Evolutionary conservation across 2,113 vertebrate species (phyloP).

Genomic region (Austrofundulus limnaeus): DNA sequence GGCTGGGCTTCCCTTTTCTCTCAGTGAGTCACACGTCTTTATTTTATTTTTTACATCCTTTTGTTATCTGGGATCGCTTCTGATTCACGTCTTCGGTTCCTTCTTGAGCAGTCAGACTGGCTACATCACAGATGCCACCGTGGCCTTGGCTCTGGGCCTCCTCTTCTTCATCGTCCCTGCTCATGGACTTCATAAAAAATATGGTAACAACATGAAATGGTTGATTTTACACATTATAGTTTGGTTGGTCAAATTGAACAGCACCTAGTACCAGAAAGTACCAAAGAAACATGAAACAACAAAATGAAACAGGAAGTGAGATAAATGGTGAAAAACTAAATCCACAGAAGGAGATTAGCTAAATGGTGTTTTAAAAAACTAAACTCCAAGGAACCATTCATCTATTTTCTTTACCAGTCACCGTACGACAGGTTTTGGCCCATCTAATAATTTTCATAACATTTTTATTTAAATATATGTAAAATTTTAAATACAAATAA

Average conservation of each 20-base stretch:
- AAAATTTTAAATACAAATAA: too few species aligned
- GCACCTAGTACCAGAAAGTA: neutral
- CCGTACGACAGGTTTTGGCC: too few species aligned
- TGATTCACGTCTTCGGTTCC: neutral
- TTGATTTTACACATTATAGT: neutral
- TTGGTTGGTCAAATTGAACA: neutral
- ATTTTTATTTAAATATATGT: too few species aligned
- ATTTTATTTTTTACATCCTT: neutral
- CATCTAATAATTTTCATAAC: too few species aligned
- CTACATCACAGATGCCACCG: slow-evolving; percentile 87
- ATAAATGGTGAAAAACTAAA: too few species aligned
- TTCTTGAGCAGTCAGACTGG: slow-evolving; percentile 73
- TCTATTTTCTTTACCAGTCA: too few species aligned
- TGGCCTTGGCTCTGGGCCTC: slow-evolving; percentile 86
- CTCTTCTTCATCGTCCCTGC: slow-evolving; percentile 89
- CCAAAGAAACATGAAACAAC: too few species aligned
- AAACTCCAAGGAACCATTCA: too few species aligned
- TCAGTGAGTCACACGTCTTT: slow-evolving; percentile 76
- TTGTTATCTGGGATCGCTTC: neutral
- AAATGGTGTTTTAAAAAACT: too few species aligned
- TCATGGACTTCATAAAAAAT: slow-evolving; percentile 70
- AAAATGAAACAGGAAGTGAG: too few species aligned
- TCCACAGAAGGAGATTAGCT: too few species aligned
- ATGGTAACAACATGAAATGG: slow-evolving; percentile 65
- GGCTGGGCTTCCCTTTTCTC: slow-evolving; percentile 88